These are phyloP conservation scores for Leiothrix lutea DNA, from an alignment of 2,113 vertebrate species.

Conservation along the genomic window DNA sequence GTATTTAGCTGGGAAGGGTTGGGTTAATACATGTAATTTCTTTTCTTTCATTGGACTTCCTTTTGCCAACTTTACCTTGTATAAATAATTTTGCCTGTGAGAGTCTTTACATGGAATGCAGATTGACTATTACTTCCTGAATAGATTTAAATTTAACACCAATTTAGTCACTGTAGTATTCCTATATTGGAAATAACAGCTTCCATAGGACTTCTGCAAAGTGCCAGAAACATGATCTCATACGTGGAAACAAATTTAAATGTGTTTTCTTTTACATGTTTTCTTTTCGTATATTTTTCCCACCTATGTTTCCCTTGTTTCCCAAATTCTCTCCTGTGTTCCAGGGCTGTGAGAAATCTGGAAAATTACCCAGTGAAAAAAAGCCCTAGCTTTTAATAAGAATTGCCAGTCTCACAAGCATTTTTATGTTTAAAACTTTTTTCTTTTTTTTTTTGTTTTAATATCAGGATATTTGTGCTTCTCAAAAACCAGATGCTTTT, in stretches of 20 bases:
- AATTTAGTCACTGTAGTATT: constrained; percentile 75
- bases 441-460: background rate
- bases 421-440: background rate
- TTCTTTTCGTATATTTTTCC: constrained; percentile 61
- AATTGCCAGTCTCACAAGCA: background rate
- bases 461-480: background rate
- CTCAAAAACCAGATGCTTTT: constrained; percentile 2
- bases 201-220: constrained; percentile 80
- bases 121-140: constrained; percentile 83
- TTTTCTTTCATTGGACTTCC: constrained; percentile 71
- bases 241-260: constrained; percentile 79
- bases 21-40: constrained; percentile 61
- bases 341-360: constrained; percentile 29
- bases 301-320: constrained; percentile 66
- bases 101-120: constrained; percentile 72
- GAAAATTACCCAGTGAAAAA: constrained; percentile 12
- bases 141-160: constrained; percentile 81
- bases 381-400: constrained; percentile 38
- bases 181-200: constrained; percentile 75
- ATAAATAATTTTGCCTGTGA: constrained; percentile 79
- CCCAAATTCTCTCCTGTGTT: constrained; percentile 46
- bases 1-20: constrained; percentile 51
- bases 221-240: constrained; percentile 84
- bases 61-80: constrained; percentile 76
- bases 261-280: constrained; percentile 71